Conservation (phyloP, 2,113 vertebrate species). For the Fregata magnificens region DNA sequence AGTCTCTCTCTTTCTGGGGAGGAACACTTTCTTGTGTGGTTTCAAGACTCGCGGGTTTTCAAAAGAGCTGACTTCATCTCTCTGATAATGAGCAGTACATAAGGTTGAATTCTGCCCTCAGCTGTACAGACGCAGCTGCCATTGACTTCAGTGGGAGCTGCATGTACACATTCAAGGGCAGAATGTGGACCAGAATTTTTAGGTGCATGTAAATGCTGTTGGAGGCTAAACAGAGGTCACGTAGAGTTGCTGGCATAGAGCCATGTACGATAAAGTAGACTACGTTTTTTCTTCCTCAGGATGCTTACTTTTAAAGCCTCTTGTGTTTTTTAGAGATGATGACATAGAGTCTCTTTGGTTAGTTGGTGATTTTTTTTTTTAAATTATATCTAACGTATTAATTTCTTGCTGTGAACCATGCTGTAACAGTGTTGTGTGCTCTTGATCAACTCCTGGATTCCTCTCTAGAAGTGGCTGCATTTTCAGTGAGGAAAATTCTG, state of each 20-base stretch:
- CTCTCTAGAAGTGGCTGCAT: not conserved
- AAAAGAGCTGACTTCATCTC: not conserved
- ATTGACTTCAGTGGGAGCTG: not conserved
- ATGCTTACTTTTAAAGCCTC: not conserved
- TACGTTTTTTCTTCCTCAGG: not conserved
- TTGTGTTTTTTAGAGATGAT: not conserved
- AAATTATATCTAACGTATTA: not conserved
- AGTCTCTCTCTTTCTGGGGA: not conserved
- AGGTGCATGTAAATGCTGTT: not conserved
- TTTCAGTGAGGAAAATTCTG: not conserved
- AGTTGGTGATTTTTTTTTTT: not conserved
- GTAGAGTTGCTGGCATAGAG: not conserved
- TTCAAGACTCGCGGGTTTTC: not conserved
- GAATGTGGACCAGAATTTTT: not conserved
- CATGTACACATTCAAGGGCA: not conserved
- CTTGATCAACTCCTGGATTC: not conserved
- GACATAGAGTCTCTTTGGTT: not conserved
- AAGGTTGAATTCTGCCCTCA: not conserved
- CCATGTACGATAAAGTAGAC: not conserved
- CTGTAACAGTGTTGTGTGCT: not conserved
- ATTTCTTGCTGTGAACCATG: slow-evolving; percentile 3
- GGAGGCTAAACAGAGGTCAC: not conserved
- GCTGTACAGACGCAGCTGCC: not conserved
- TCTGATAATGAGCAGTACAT: not conserved
- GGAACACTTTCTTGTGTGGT: not conserved